Base-by-base conservation (phyloP, 2,113 vertebrate genomes). In the Serinus canaria region DNA sequence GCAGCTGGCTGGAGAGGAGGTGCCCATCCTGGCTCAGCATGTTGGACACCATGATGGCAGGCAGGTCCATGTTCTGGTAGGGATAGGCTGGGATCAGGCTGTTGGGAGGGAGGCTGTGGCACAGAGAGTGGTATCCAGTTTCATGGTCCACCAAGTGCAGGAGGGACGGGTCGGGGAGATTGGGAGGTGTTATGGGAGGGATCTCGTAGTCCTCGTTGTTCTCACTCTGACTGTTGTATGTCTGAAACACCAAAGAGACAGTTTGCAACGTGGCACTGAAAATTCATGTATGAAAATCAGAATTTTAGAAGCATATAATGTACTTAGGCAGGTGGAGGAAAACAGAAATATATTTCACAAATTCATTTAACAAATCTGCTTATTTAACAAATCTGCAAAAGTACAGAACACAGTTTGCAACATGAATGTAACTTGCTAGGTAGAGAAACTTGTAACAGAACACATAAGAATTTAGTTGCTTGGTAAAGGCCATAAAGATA, bases 31-130 rank as follows among this genome's bases (percentile, higher is more conserved):
- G 99, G 43, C 98, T 98, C 96, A 99, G 90, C 99, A 99, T 99
- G 98, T 99, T 99, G 94, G 99, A 99, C 95, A 99, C 99, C 99
- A 99, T 99, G 97, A 99, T 99, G 90, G 99, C 99, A 0, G 99
- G 99, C 97, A 99, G 98, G 97, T 99, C 99, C 98, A 98, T 98
- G 94, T 98, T 98, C 83, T 99, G 98, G 98, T 99, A 99, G 75
- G 99, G 98, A 62, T 99, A 99, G 0, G 99, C 98, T 82, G 99
- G 99, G 96, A 99, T 98, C 98, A 99, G 98, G 89, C 99, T 99
- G 95, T 99, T 99, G 52, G 99, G 99, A 33, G 98, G 97, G 81
- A 99, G 98, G 87, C 99, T 97, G 98, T 99, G 99, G 98, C 99
- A 99, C 98, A 99, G 98, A 1, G 98, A 98, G 88, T 98, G 98